Conservation (phyloP, 2,888 invertebrate genomes). For the Lasioglossum lativentre region DNA sequence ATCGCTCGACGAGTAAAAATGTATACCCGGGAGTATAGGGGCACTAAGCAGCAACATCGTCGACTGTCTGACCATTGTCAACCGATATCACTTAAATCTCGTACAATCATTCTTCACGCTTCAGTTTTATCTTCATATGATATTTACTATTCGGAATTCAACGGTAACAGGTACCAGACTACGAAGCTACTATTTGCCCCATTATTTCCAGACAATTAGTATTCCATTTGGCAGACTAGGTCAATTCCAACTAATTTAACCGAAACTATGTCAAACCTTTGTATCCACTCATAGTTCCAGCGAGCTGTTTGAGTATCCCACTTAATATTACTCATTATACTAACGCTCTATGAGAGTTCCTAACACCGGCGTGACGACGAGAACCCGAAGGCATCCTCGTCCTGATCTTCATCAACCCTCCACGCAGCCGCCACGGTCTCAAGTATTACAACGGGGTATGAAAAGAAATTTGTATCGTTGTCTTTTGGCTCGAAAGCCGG, state of each 20-base stretch:
- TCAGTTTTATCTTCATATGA: background rate
- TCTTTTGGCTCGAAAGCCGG: slow-evolving; percentile 14
- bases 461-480: background rate
- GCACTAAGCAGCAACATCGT: background rate
- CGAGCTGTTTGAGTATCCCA: background rate
- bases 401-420: background rate
- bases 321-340: background rate
- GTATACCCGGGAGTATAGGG: background rate
- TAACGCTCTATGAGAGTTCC: background rate
- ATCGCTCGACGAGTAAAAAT: background rate
- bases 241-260: background rate
- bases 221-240: background rate
- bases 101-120: background rate
- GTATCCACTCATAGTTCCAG: background rate
- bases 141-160: background rate
- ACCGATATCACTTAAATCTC: background rate
- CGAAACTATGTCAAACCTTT: background rate
- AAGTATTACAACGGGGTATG: background rate
- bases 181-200: background rate
- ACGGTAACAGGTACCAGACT: background rate
- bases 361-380: background rate
- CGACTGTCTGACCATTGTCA: background rate
- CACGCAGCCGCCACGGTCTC: background rate
- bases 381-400: background rate
- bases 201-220: background rate